Percentiles rank a stretch among this genome's conserved stretches.
Evolutionary conservation across 2,888 invertebrate genomes (phyloP).

Genomic region (Venusia cambrica): DNA sequence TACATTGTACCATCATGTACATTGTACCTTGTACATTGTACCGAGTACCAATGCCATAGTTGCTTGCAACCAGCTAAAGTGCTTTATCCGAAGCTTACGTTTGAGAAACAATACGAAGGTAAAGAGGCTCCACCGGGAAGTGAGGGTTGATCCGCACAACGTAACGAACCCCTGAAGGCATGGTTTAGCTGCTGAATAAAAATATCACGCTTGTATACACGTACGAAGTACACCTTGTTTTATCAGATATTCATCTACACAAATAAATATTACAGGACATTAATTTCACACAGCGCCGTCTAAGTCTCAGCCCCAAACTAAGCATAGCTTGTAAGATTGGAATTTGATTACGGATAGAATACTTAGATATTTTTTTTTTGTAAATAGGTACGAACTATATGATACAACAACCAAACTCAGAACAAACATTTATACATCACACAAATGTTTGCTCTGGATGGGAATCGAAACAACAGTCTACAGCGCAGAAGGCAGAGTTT

Average conservation of each 20-base stretch:
- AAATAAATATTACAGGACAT: too few relatives aligned
- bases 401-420: too few relatives aligned
- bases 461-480: too few relatives aligned
- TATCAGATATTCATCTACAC: conserved; percentile 4
- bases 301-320: too few relatives aligned
- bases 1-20: conserved; percentile 1
- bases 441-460: too few relatives aligned
- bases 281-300: too few relatives aligned
- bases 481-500: too few relatives aligned
- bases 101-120: conserved; percentile 32
- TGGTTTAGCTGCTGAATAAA: conserved; percentile 57
- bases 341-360: too few relatives aligned
- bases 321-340: too few relatives aligned
- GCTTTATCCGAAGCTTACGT: conserved; percentile 27
- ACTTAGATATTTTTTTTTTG: too few relatives aligned
- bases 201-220: conserved; percentile 39
- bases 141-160: conserved; percentile 44
- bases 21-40: conserved; percentile 9
- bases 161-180: conserved; percentile 63
- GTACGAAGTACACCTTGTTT: conserved; percentile 8
- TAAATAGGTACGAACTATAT: too few relatives aligned
- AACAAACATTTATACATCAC: too few relatives aligned
- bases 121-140: conserved; percentile 39
- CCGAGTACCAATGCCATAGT: conserved; percentile 1
- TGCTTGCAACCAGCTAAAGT: conserved; percentile 22